phyloP scores from a whole-genome alignment of 2,113 vertebrate species.

The Alectura lathami region DNA sequence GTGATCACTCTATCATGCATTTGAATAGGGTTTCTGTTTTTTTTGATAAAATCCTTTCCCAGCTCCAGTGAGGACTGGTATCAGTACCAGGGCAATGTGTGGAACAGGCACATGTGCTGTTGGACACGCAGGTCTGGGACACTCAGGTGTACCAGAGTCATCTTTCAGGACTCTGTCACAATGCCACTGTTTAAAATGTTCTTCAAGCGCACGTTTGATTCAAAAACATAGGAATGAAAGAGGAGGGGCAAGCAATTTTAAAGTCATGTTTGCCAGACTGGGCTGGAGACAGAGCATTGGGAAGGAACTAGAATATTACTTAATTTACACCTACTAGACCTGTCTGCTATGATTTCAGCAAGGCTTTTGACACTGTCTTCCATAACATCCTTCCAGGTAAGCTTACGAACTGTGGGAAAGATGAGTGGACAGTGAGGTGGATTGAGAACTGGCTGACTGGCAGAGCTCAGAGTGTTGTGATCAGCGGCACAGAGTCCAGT shows the following conservation, averaged over 20 bases:
- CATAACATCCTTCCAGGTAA: too few species aligned
- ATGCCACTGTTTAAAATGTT: background rate
- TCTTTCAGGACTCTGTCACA: background rate
- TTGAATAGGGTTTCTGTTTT: background rate
- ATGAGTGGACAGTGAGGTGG: too few species aligned
- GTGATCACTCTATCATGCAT: rapidly evolving
- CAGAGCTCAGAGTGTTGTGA: too few species aligned
- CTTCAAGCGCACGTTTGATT: background rate
- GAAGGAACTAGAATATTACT: background rate
- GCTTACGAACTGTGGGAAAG: too few species aligned
- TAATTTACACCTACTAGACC: background rate
- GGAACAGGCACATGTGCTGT: rapidly evolving
- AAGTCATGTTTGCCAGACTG: background rate
- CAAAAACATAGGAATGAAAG: background rate
- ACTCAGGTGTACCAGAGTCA: background rate
- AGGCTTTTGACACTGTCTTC: too few species aligned
- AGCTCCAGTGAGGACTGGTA: rapidly evolving
- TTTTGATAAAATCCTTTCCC: background rate
- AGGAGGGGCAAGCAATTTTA: background rate
- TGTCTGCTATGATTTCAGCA: too few species aligned
- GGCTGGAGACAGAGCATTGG: rapidly evolving
- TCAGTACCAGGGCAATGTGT: rapidly evolving
- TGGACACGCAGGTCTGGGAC: background rate
- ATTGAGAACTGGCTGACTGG: too few species aligned
- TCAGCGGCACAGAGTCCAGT: too few species aligned